Evolutionary conservation across 2,888 invertebrate species (phyloP).

Genomic region (Idaea aversata): DNA sequence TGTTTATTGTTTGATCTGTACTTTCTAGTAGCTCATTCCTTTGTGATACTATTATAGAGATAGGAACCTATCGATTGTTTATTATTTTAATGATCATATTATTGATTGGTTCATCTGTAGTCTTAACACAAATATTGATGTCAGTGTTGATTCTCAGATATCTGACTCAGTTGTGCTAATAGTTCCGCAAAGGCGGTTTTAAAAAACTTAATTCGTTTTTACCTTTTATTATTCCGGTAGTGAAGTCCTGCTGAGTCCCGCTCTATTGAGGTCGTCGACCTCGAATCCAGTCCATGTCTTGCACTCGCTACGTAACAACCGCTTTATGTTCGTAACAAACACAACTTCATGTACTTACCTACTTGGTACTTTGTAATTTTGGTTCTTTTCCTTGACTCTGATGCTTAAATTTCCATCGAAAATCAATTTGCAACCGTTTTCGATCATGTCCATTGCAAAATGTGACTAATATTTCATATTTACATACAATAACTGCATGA

Average conservation of each 20-base stretch:
- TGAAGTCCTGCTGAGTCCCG: slow-evolving; percentile 77
- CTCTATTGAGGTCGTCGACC: slow-evolving; percentile 68
- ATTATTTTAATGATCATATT: not conserved
- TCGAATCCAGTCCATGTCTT: slow-evolving; percentile 76
- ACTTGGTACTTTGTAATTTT: not conserved
- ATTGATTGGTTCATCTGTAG: slow-evolving; percentile 2
- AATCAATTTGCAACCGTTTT: slow-evolving; percentile 17
- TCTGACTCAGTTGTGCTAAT: not conserved
- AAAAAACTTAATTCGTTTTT: slow-evolving; percentile 41
- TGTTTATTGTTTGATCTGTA: slow-evolving; percentile 17
- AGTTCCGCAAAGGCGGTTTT: slow-evolving; percentile 14
- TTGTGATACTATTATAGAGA: not conserved
- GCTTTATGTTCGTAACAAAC: slow-evolving; percentile 54
- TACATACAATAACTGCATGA: slow-evolving; percentile 24
- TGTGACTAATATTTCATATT: slow-evolving; percentile 20
- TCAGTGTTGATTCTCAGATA: not conserved
- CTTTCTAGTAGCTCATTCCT: slow-evolving; percentile 1
- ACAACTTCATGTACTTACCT: slow-evolving; percentile 34
- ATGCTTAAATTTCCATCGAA: slow-evolving; percentile 8
- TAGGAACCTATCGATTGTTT: not conserved
- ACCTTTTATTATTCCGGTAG: slow-evolving; percentile 67
- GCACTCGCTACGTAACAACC: slow-evolving; percentile 73
- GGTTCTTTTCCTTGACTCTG: slow-evolving; percentile 9
- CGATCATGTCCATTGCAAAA: slow-evolving; percentile 1
- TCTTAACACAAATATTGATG: not conserved